Conservation (phyloP, 2,113 vertebrate species). For the Oncorhynchus gorbuscha region DNA sequence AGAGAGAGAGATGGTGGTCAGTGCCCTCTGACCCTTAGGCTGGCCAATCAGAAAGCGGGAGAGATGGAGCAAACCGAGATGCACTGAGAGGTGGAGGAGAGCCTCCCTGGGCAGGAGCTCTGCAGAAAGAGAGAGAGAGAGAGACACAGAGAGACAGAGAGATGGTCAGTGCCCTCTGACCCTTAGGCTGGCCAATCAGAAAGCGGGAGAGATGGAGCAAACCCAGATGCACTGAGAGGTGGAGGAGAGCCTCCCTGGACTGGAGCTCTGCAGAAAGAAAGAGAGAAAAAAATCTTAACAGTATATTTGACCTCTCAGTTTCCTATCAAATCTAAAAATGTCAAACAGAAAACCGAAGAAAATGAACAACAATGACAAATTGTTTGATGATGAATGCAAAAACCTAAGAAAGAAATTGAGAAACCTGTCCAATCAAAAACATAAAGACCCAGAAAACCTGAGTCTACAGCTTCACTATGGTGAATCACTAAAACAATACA, state of each 20-base stretch:
- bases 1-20: conserved; percentile 42
- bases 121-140: conserved; percentile 24
- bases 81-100: conserved; percentile 79
- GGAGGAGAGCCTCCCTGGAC: conserved; percentile 78
- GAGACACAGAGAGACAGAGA: background rate
- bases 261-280: conserved; percentile 51
- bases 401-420: too few relatives aligned
- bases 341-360: too few relatives aligned
- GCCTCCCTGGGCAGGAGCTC: conserved; percentile 72
- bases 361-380: too few relatives aligned
- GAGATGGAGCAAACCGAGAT: conserved; percentile 78
- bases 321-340: too few relatives aligned
- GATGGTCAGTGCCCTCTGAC: conserved; percentile 61
- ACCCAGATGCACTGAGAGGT: conserved; percentile 77
- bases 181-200: conserved; percentile 76
- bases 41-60: conserved; percentile 77
- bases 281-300: background rate
- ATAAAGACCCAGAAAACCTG: too few relatives aligned
- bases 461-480: too few relatives aligned
- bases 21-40: conserved; percentile 70
- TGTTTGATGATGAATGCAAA: too few relatives aligned
- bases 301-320: too few relatives aligned
- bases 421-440: too few relatives aligned
- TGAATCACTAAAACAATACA: too few relatives aligned
- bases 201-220: conserved; percentile 78